A percentile compares a stretch with the other conserved stretches of the same genome.
Evolutionary conservation across 2,797 vertebrate genomes (phyloP).

Genomic region (Cygnus olor): DNA sequence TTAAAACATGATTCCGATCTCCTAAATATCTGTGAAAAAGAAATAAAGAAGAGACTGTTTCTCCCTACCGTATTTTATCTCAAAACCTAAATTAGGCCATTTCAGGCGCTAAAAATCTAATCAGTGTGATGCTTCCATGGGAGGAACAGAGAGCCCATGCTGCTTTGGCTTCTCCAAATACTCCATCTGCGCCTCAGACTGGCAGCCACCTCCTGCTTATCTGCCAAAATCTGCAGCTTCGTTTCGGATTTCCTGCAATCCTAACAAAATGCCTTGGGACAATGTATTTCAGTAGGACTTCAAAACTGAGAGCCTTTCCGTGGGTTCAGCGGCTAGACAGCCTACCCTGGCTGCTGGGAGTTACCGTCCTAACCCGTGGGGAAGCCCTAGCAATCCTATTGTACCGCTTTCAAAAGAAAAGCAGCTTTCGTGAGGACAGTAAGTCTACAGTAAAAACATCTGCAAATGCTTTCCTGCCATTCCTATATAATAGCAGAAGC

Average conservation of each 20-base stretch:
- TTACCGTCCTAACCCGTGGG: not conserved
- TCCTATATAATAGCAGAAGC: not conserved
- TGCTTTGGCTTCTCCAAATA: constrained; percentile 39
- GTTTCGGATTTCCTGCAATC: not conserved
- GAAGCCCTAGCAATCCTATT: not conserved
- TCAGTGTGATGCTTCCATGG: constrained; percentile 27
- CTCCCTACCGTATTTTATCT: not conserved
- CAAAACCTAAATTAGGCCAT: constrained; percentile 22
- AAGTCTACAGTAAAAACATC: not conserved
- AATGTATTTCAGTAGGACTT: not conserved
- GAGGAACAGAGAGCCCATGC: constrained; percentile 34
- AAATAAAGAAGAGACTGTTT: not conserved
- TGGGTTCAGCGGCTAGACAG: not conserved
- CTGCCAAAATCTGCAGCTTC: constrained; percentile 28
- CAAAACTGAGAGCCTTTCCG: not conserved
- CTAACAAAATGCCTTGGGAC: not conserved
- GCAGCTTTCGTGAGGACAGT: not conserved
- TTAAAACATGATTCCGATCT: not conserved
- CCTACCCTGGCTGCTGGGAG: not conserved
- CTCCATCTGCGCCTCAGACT: constrained; percentile 42
- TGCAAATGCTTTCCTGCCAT: not conserved
- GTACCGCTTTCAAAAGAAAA: not conserved
- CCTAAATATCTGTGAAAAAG: not conserved
- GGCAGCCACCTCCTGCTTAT: constrained; percentile 20
- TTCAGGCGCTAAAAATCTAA: constrained; percentile 35